Percentiles rank a stretch among this genome's conserved stretches.
phyloP scores from a whole-genome alignment of 1,140 invertebrate genomes.

The Melanaphis sacchari region DNA sequence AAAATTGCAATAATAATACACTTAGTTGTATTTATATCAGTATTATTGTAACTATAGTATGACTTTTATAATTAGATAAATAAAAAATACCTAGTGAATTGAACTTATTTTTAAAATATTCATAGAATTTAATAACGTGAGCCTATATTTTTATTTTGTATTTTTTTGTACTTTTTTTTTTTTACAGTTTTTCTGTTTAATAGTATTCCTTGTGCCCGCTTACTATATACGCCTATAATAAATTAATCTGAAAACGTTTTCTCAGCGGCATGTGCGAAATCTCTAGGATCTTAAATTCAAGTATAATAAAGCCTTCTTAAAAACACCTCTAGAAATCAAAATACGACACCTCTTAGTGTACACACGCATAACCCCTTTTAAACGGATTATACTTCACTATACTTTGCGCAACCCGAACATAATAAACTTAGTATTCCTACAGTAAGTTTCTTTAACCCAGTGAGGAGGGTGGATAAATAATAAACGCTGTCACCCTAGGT shows the following conservation, averaged over 20 bases:
- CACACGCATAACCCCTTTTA: conserved; percentile 2
- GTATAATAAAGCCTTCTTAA: conserved; percentile 9
- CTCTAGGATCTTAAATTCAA: conserved; percentile 1
- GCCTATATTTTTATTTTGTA: not conserved
- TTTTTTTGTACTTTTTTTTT: too few species aligned
- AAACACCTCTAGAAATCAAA: conserved; percentile 9
- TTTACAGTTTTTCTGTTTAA: not conserved
- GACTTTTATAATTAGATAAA: not conserved
- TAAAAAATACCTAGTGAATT: not conserved
- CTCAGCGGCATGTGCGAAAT: not conserved
- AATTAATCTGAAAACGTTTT: conserved; percentile 5
- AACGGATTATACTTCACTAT: conserved; percentile 8
- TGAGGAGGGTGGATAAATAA: not conserved
- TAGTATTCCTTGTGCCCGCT: not conserved
- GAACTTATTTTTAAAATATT: not conserved
- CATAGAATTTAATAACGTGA: not conserved
- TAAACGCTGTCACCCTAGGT: not conserved
- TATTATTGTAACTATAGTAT: not conserved
- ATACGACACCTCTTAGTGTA: conserved; percentile 3
- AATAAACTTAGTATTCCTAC: conserved; percentile 8
- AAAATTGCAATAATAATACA: too few species aligned
- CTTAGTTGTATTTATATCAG: not conserved
- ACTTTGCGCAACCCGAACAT: not conserved
- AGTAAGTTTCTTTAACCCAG: not conserved
- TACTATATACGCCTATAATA: not conserved